Evolutionary conservation across 1,140 invertebrate genomes (phyloP).

Genomic region (Coelopa frigida): DNA sequence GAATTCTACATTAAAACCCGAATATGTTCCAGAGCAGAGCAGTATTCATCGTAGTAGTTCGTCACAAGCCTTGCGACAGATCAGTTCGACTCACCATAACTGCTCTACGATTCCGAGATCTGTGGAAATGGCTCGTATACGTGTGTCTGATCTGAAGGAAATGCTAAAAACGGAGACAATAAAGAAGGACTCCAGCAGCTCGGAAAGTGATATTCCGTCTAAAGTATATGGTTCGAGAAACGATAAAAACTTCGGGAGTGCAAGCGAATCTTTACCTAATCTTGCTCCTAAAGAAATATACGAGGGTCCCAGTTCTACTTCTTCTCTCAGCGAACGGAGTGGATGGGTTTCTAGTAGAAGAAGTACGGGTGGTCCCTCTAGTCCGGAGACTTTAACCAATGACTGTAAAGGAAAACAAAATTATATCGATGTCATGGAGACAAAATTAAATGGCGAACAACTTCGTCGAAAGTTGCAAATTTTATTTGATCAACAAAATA

Average conservation of each 20-base stretch:
- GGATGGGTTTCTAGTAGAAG: constrained; percentile 67
- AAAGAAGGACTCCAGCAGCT: constrained; percentile 26
- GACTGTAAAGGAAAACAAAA: constrained; percentile 42
- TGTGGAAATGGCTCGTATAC: constrained; percentile 37
- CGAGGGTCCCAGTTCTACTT: constrained; percentile 52
- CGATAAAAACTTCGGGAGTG: constrained; percentile 35
- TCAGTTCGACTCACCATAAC: not conserved
- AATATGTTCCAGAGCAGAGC: constrained; percentile 18
- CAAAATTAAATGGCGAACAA: constrained; percentile 54
- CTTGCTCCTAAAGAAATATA: constrained; percentile 44
- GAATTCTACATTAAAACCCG: not conserved
- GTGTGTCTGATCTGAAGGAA: constrained; percentile 42
- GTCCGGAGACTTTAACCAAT: constrained; percentile 48
- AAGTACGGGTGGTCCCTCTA: constrained; percentile 50
- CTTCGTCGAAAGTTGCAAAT: constrained; percentile 52
- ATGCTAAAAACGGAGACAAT: constrained; percentile 37
- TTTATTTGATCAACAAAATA: constrained; percentile 45
- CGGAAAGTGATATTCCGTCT: constrained; percentile 32
- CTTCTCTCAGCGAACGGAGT: constrained; percentile 66
- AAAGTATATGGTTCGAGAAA: constrained; percentile 17
- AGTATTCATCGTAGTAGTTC: constrained; percentile 37
- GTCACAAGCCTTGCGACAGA: constrained; percentile 14
- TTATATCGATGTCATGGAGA: constrained; percentile 34
- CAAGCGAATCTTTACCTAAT: constrained; percentile 57
- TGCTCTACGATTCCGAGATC: constrained; percentile 33